Evolutionary conservation across 1,140 invertebrate species (phyloP), one percentile per base, ranked within the genome.

Genomic region (Aphelinus certus): DNA sequence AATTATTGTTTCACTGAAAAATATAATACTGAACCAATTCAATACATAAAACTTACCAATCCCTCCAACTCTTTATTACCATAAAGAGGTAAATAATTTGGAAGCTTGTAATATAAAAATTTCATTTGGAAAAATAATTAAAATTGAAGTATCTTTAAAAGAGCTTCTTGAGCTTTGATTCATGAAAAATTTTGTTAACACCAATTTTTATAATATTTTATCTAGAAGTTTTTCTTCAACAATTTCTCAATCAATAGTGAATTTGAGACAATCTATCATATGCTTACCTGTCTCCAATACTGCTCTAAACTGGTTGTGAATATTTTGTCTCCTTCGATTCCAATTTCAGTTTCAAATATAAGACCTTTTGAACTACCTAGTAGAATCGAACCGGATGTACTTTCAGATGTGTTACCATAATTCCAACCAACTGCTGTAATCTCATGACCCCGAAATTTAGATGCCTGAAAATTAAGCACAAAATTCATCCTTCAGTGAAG

Each of bases 351-450:
- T 85, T 98, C 97, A 86, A 97, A 93, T 78, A 98, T 94, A n/a
- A 96, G 85, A 43, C 96, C 97, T 83, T 94, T 95, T 10, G 94
- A 95, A 0, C 96, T 98, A 42, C 97, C 97, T 3, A 98, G 81
- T 42, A 98, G 86, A 78, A 98, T 96, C 1, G 94, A 91, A 3
- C 94, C 94, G 1, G 93, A 92, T 1, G 91, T 91, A 3, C 85
- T 89, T 65, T 94, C 92, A 0, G 91, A 94, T 46, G 91, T 90
- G 82, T 94, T 94, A 55, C 91, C 89, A 79, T 90, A 91, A 88
- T 97, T 97, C 94, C 97, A 98, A 0, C 92, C 97, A 1, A 98
- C 94, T 65, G 95, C 92, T 10, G 96, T 97, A 49, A 98, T 93
- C 83, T 96, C 92, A 86, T 96, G 94, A 63, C 94, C 95, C 79